Base-by-base conservation (phyloP, 1,140 invertebrate species). In the Thereuonema tuberculata region DNA sequence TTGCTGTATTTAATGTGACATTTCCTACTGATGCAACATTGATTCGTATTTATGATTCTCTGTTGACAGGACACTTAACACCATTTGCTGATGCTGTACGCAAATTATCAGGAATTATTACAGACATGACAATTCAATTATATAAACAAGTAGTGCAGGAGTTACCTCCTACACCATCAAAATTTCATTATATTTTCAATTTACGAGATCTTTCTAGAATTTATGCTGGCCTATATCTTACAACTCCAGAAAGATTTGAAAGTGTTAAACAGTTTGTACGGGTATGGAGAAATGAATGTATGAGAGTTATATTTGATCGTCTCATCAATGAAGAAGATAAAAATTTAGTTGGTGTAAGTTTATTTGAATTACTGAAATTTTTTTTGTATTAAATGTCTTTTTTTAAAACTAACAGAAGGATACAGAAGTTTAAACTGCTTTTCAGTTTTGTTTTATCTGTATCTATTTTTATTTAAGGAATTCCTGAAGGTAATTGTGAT, bases 161-260 rank as follows among this genome's bases (percentile, higher is more conserved):
- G 63, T 70, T 94, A 55, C 86, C 89, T n/a, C 89, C 90, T 20
- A 93, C 89, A 0, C 92, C 92, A 2, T 85, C 84, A 2, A 93
- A 90, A 71, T 94, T 94, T 74, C 90, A 94, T 72, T 94, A 94
- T 72, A 89, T 93, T 61, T 95, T 93, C 74, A 94, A 93, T 71
- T 79, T 94, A 72, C 80, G 89, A 62, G 91, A 95, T 77, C 74
- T 95, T 52, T 91, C 88, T 1, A 80, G 87, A 53, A 83, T 93
- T 26, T 83, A 82, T 61, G 82, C 82, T 43, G 90, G 90, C 1
- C 68, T 95, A 61, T 82, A 85, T 58, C 78, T 88, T 56, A 88
- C 85, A 24, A 78, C 82, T 50, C 81, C 85, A 0, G 71, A 74
- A 25, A 78, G 80, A 64, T 87, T 84, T 70, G 75, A 76, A n/a